phyloP scores from a whole-genome alignment of 2,113 vertebrate species.

The Seriola aureovittata region DNA sequence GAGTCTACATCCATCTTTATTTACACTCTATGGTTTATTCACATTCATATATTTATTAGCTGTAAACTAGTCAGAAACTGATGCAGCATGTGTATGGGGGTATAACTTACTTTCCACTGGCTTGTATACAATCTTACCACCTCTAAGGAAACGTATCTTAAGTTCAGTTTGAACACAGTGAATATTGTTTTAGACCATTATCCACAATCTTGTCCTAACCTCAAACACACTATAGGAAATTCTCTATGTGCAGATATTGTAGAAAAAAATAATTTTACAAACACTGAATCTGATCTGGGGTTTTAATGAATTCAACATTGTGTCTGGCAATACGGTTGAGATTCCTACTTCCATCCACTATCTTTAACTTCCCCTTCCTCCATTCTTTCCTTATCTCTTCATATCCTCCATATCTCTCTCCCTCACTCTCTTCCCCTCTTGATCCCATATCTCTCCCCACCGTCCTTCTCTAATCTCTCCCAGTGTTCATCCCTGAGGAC shows the following conservation, averaged over 20 bases:
- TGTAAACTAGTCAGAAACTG: background rate
- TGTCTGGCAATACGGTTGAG: background rate
- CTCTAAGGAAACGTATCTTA: background rate
- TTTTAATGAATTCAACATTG: conserved; percentile 26
- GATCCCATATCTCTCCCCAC: conserved; percentile 62
- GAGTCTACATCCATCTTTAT: too few relatives aligned
- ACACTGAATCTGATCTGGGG: background rate
- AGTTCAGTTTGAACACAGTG: background rate
- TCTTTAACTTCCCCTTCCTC: conserved; percentile 20
- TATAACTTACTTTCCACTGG: background rate
- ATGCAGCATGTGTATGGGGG: background rate
- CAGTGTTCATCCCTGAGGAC: conserved; percentile 64
- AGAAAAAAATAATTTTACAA: background rate
- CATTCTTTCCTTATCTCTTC: conserved; percentile 50
- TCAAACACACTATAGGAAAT: background rate
- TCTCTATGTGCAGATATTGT: background rate
- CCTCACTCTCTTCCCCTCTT: conserved; percentile 52
- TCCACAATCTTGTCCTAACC: background rate
- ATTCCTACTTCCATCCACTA: conserved; percentile 28
- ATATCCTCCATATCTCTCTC: conserved; percentile 42
- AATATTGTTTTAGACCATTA: background rate
- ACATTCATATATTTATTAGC: background rate
- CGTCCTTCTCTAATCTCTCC: conserved; percentile 69
- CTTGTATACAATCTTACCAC: background rate
- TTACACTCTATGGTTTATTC: background rate